phyloP scores from a whole-genome alignment of 53 echinoderm and acorn worm genomes.

The Luidia sarsii region DNA sequence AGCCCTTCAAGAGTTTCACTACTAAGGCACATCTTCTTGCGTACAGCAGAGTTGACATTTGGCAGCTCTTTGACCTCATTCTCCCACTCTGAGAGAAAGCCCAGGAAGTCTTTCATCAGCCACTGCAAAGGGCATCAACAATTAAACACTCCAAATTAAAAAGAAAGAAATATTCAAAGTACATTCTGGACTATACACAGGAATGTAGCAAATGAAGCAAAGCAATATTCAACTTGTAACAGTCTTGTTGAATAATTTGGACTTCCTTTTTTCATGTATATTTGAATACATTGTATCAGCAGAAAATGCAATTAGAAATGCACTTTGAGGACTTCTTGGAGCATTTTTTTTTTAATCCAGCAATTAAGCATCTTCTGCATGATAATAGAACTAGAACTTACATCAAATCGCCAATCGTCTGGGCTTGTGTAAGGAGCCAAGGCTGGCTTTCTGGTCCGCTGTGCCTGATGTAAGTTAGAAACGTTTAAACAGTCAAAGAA shows the following conservation, averaged over 20 bases:
- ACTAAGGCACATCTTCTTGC: slow-evolving; percentile 41
- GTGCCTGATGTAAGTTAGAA: neutral
- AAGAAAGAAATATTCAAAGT: neutral
- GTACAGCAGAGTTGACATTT: neutral
- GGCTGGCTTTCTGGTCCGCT: slow-evolving; percentile 5
- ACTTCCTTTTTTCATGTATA: too few relatives aligned
- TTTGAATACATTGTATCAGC: too few relatives aligned
- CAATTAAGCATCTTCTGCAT: too few relatives aligned
- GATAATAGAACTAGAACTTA: neutral
- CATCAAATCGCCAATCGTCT: slow-evolving; percentile 45
- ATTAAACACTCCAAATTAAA: neutral
- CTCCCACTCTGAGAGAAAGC: slow-evolving; percentile 55
- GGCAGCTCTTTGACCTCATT: slow-evolving; percentile 20
- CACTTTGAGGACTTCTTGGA: neutral
- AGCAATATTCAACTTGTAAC: too few relatives aligned
- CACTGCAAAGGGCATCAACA: slow-evolving; percentile 6
- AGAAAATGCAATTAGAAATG: neutral
- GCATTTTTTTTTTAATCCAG: neutral
- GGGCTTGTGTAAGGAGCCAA: slow-evolving; percentile 2
- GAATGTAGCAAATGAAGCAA: too few relatives aligned
- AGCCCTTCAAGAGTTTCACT: slow-evolving; percentile 53
- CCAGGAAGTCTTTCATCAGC: slow-evolving; percentile 45
- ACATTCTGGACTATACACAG: too few relatives aligned
- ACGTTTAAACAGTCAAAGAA: slow-evolving; percentile 63
- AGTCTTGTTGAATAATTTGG: too few relatives aligned